phyloP scores from a whole-genome alignment of 2,797 vertebrate genomes.

The Heterohyrax brucei region DNA sequence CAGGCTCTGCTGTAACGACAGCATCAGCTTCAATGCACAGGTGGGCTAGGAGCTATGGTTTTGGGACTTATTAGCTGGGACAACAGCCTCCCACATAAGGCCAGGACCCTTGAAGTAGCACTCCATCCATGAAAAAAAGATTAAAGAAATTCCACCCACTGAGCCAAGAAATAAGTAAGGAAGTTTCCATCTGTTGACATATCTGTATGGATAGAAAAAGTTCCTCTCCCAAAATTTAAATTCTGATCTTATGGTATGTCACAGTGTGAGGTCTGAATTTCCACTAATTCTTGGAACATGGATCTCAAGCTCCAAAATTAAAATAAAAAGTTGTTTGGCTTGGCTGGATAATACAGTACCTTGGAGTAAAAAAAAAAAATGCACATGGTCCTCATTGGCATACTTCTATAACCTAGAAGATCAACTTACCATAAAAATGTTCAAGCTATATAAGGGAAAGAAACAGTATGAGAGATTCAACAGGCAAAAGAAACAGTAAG shows the following conservation, averaged over 20 bases:
- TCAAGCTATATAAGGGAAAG: neutral
- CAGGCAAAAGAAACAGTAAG: no score
- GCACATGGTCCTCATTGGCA: neutral
- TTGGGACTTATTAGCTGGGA: rapidly evolving
- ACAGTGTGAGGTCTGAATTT: neutral
- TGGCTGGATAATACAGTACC: neutral
- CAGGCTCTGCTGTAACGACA: neutral
- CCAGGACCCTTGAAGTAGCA: neutral
- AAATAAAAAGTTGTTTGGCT: neutral
- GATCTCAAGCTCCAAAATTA: neutral
- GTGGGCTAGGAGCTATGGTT: neutral
- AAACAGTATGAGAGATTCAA: neutral
- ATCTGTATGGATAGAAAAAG: neutral
- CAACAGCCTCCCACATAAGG: neutral
- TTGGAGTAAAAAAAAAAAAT: neutral
- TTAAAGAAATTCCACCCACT: neutral
- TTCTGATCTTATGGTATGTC: neutral
- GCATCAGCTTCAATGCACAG: rapidly evolving
- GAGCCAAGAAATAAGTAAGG: neutral
- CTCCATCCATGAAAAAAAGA: neutral
- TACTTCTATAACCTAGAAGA: neutral
- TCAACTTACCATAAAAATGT: neutral
- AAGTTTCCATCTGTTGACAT: neutral
- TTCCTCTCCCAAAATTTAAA: neutral
- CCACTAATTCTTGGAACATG: no score